phyloP scores from a whole-genome alignment of 2,113 vertebrate genomes.

The Vireo altiloquus region DNA sequence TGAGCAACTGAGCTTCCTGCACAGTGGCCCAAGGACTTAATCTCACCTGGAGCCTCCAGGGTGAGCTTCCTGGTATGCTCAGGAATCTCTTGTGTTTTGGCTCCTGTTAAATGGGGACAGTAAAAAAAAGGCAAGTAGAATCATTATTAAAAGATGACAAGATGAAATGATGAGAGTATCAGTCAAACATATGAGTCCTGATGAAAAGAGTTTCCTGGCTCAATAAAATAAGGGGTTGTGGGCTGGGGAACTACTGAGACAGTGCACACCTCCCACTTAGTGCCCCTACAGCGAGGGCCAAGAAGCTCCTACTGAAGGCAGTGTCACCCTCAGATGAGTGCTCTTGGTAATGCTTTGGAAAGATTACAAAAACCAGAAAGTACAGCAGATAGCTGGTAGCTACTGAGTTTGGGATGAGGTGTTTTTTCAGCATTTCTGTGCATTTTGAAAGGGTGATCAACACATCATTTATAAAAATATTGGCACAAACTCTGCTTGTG shows the following conservation, averaged over 20 bases:
- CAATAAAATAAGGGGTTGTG: neutral
- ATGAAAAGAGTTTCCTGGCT: neutral
- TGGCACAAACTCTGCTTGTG: neutral
- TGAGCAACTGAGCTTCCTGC: neutral
- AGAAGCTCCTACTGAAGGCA: neutral
- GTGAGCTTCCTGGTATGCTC: neutral
- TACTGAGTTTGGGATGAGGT: neutral
- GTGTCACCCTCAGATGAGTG: neutral
- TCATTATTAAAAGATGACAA: neutral
- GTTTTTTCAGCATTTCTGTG: neutral
- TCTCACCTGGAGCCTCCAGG: neutral
- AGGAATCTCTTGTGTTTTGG: neutral
- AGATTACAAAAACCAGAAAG: neutral
- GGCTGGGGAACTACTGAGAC: neutral
- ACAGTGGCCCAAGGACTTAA: neutral
- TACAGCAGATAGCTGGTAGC: neutral
- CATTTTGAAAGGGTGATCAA: neutral
- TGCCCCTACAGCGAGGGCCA: neutral
- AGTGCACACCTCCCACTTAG: neutral
- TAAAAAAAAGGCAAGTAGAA: neutral
- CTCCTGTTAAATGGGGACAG: neutral
- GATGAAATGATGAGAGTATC: rapidly evolving
- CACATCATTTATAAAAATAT: neutral
- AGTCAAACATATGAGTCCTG: neutral
- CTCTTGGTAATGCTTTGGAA: neutral